Base-by-base conservation (phyloP, 1,140 invertebrate species). In the Ridgeia piscesae region DNA sequence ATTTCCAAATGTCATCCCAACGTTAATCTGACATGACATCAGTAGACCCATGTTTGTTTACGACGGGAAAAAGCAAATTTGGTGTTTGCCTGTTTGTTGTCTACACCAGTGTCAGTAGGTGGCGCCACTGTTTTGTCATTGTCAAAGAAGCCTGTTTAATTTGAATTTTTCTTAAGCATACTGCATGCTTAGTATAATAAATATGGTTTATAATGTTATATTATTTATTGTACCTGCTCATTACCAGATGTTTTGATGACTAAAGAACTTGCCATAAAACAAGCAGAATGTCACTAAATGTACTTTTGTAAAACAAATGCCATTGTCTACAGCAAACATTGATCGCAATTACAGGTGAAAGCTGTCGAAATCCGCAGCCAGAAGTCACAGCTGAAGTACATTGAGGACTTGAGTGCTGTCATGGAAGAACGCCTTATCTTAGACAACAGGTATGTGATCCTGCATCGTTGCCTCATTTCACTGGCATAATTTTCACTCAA, bases 341-440 rank as follows among this genome's bases (percentile, higher is more conserved):
- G 48, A 50, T 89, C 89, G 89, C 33, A 93, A 27, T 94, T 97
- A 94, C 96, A 98, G 96, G 97, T 97, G 93, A 99, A 99, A 96
- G 98, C 99, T n/a, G 97, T 97, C 48, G 99, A 99, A 96, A 99
- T 99, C 33, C 97, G 99, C 92, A 98, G 98, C 0, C 97, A 99
- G 94, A 97, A 99, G 91, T 97, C 97, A 91, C 98, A 99, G 94
- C 96, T 99, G 93, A 99, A 99, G 95, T 98, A 98, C 94, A 99
- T 99, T 92, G 99, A 99, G 96, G 99, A 99, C 95, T 96, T 99
- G 31, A 99, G 99, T 42, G 99, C 99, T 2, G 97, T 98, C 77
- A 97, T 99, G 50, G 99, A 99, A 95, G 99, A 99, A 96, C 98
- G 99, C 96, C 96, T 99, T 33, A 99, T 99, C 95, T 96, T 99